These are phyloP conservation scores for Myripristis jacobus DNA, from an alignment of 2,797 vertebrate species.

Conservation along the genomic window DNA sequence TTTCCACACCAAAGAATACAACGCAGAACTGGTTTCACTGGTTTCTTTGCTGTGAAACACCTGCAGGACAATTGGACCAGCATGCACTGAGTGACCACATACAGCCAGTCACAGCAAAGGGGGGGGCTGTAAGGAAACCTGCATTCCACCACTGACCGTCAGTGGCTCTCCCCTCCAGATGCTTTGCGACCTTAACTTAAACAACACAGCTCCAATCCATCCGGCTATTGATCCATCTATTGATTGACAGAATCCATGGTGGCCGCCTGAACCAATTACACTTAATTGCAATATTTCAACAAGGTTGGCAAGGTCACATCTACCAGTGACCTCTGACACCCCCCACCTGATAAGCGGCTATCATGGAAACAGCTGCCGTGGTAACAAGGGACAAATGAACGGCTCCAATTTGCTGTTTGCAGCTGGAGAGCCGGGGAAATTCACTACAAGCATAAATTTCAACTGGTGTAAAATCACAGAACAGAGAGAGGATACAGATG, in stretches of 20 bases:
- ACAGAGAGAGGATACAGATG: background rate
- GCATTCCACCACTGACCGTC: background rate
- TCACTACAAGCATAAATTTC: background rate
- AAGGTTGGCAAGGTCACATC: slow-evolving; percentile 42
- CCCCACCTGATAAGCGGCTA: slow-evolving; percentile 1
- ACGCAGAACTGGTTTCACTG: too few species aligned
- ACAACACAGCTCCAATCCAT: slow-evolving; percentile 49
- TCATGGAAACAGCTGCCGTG: slow-evolving; percentile 19
- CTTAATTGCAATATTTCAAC: slow-evolving; percentile 52
- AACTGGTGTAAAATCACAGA: background rate
- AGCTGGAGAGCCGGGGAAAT: slow-evolving; percentile 3
- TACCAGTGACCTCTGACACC: slow-evolving; percentile 49
- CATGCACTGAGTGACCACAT: too few species aligned
- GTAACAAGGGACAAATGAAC: slow-evolving; percentile 16
- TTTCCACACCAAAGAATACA: too few species aligned
- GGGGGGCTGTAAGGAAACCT: background rate
- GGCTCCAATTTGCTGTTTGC: slow-evolving; percentile 15
- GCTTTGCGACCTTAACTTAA: slow-evolving; percentile 40
- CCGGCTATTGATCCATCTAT: slow-evolving; percentile 54
- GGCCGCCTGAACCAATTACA: slow-evolving; percentile 37
- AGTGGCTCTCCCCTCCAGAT: slow-evolving; percentile 26
- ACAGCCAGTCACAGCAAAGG: background rate
- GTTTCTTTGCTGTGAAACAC: too few species aligned
- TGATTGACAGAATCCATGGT: slow-evolving; percentile 43
- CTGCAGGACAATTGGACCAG: too few species aligned